Evolutionary conservation across 2,888 invertebrate species (phyloP).

Genomic region (Heliconius aoede): DNA sequence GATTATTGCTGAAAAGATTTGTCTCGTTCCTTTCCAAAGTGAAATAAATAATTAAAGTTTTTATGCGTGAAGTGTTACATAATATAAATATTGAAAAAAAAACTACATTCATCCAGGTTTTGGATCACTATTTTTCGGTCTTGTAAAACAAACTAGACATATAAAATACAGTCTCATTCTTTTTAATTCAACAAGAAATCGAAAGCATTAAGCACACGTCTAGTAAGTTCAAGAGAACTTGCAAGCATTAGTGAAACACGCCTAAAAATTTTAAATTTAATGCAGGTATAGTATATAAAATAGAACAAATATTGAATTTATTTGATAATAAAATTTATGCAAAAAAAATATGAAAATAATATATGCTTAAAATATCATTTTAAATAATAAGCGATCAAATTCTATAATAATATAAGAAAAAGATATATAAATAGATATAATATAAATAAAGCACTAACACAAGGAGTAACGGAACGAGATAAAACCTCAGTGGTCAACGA

Average conservation of each 20-base stretch:
- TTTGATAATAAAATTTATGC: neutral
- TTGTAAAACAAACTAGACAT: neutral
- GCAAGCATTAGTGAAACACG: neutral
- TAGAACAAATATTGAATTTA: neutral
- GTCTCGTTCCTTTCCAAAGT: conserved; percentile 55
- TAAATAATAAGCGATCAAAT: neutral
- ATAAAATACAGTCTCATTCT: neutral
- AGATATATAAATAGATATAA: conserved; percentile 14
- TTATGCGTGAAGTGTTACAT: neutral
- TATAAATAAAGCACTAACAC: conserved; percentile 41
- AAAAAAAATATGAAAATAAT: conserved; percentile 1
- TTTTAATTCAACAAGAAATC: too few species aligned
- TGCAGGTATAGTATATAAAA: neutral
- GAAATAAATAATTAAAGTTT: neutral
- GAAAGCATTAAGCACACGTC: neutral
- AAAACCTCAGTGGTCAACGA: conserved; percentile 51
- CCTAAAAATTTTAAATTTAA: neutral
- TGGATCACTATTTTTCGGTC: conserved; percentile 1
- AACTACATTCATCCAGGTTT: neutral
- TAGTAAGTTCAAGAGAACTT: neutral
- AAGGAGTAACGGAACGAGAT: conserved; percentile 58
- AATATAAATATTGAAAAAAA: neutral
- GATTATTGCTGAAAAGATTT: conserved; percentile 54
- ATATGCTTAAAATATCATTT: neutral
- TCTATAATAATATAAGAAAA: neutral